Conservation (phyloP, 2,797 vertebrate species). For the Pterois miles region DNA sequence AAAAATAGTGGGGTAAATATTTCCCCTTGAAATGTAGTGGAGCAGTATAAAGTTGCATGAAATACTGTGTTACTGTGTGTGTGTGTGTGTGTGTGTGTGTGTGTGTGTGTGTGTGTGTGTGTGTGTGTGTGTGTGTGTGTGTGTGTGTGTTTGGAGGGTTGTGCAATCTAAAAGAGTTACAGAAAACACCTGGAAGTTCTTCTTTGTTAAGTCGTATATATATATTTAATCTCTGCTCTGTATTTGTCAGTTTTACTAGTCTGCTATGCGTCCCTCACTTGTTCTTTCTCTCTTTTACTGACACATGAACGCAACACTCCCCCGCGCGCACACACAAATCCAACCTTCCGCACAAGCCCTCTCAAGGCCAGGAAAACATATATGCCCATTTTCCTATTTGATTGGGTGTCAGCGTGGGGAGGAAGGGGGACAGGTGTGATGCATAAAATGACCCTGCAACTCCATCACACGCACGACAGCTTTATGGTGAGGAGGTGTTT, state of each 20-base stretch:
- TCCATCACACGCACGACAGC: constrained; percentile 82
- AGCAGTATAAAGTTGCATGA: background rate
- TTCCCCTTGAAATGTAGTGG: too few species aligned
- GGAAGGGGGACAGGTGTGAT: constrained; percentile 82
- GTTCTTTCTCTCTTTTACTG: constrained; percentile 13
- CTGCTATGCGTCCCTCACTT: background rate
- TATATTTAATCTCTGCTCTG: constrained; percentile 1
- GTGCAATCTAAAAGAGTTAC: background rate
- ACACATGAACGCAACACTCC: constrained; percentile 21
- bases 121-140: too few species aligned
- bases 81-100: too few species aligned
- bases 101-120: too few species aligned
- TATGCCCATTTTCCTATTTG: constrained; percentile 84
- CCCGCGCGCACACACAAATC: constrained; percentile 29
- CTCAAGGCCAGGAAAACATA: constrained; percentile 86
- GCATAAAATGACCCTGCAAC: constrained; percentile 81
- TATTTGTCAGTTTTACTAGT: background rate
- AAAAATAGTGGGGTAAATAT: background rate
- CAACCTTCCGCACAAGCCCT: constrained; percentile 50
- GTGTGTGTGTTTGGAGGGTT: background rate
- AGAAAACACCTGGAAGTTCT: background rate
- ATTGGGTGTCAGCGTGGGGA: constrained; percentile 75
- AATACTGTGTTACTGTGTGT: background rate
- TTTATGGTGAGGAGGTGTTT: constrained; percentile 84
- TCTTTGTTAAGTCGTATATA: constrained; percentile 5